These are phyloP conservation scores for Galemys pyrenaicus DNA, from an alignment of 2,113 vertebrate species.

Conservation along the genomic window DNA sequence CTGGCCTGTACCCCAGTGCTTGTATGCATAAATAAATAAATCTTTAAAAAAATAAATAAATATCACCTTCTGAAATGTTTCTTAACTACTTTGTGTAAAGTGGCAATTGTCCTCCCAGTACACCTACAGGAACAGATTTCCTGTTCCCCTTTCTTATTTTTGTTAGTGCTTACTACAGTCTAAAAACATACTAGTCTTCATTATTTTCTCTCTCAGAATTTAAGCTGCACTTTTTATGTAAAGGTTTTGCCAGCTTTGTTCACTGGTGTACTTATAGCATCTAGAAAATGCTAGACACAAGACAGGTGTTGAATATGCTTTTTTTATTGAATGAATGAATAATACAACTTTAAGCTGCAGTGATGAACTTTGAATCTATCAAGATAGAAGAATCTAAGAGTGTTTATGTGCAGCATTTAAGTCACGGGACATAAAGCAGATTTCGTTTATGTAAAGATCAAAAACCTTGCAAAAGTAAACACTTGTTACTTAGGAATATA, in stretches of 20 bases:
- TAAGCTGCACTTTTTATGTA: neutral
- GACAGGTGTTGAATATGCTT: neutral
- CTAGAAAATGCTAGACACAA: neutral
- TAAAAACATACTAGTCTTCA: neutral
- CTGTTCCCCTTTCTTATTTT: neutral
- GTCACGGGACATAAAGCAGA: neutral
- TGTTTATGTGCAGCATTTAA: neutral
- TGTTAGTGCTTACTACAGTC: neutral
- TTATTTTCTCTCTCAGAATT: neutral
- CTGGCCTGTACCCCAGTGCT: no score
- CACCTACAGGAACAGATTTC: neutral
- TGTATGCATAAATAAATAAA: no score
- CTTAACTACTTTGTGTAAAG: neutral
- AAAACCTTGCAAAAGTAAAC: constrained; percentile 1
- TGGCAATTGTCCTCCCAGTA: neutral
- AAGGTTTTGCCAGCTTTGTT: constrained; percentile 4
- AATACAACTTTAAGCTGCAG: neutral
- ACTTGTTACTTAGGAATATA: neutral
- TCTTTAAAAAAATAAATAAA: no score
- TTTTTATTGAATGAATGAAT: neutral
- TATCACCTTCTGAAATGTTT: neutral
- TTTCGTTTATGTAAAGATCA: neutral
- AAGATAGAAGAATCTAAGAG: neutral
- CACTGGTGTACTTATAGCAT: neutral
- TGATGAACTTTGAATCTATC: neutral